Base-by-base conservation (phyloP, 2,113 vertebrate species). In the Leptobrachium leishanense region DNA sequence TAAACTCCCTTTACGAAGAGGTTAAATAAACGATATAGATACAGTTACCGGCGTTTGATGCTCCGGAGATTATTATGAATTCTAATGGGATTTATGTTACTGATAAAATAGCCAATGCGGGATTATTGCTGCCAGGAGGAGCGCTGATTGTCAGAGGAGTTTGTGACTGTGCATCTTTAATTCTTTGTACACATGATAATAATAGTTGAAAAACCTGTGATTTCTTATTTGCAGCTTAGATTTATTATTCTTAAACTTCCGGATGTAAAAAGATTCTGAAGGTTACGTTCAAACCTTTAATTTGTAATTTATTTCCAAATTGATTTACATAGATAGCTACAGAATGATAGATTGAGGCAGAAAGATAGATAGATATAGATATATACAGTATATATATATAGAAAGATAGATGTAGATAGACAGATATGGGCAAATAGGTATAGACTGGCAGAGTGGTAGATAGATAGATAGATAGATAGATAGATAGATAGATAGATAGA, bases 121-220 rank as follows among this genome's bases (percentile, higher is more conserved):
- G 43, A 76, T 68, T 43, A 55, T 68, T 7, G 55, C 59, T 59
- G 41, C 13, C 41, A 43, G 9, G 13, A 57, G 42, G 53, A 10
- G 67, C 20, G 12, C 50, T 54, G 46, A 44, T 40, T 40, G 4
- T 50, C 2, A 31, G 15, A 15, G 42, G 6, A 12, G 20, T 40
- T 65, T 75, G 74, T 76, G 74, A 62, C 43, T 54, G 1, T 67
- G 74, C 74, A 76, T 76, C 55, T 54, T 46, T 15, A 54, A 12
- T 5, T 41, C 73, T 46, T 43, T 65, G 64, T 75, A 75, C 15
- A 43, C 15, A 43, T 39, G 57, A 20, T 9, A 39, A 62, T 55
- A 12, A 55, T 31, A 74, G 46, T 75, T 40, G 44, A 8, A 46
- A 46, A 46, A 46, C 8, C 3, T 46, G 8, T 75, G 3, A 53